Evolutionary conservation across 2,797 vertebrate species (phyloP).

Genomic region (Protonibea diacanthus): DNA sequence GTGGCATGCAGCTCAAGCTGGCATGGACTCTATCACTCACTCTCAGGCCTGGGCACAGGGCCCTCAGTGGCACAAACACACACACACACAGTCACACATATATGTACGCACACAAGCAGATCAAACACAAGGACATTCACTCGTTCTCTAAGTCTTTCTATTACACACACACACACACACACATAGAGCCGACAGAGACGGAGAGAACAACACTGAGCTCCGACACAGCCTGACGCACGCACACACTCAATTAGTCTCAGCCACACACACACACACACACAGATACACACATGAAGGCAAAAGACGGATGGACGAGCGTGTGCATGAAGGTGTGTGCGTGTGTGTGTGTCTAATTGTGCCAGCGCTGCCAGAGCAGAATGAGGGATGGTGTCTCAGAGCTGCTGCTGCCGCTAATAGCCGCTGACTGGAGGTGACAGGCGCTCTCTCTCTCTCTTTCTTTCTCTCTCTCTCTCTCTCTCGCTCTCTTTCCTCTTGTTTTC

Average conservation of each 20-base stretch:
- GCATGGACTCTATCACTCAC: conserved; percentile 82
- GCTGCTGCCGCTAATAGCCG: conserved; percentile 82
- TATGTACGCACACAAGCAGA: conserved; percentile 58
- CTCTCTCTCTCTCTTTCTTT: conserved; percentile 32
- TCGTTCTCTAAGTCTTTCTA: conserved; percentile 58
- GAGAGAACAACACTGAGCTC: conserved; percentile 69
- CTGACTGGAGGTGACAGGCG: conserved; percentile 83
- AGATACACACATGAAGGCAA: conserved; percentile 31
- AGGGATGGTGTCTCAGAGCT: conserved; percentile 83
- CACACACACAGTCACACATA: conserved; percentile 25
- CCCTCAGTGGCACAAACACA: conserved; percentile 66
- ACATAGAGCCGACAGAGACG: conserved; percentile 45
- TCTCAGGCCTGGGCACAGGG: conserved; percentile 81
- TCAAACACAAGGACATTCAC: conserved; percentile 76
- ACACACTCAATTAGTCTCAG: conserved; percentile 74
- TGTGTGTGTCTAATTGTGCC: conserved; percentile 84
- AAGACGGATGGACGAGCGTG: conserved; percentile 64
- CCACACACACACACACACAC: conserved; percentile 18
- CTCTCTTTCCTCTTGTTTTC: conserved; percentile 60
- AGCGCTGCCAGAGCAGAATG: conserved; percentile 83
- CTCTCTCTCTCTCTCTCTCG: conserved; percentile 26
- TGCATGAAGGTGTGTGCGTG: conserved; percentile 63
- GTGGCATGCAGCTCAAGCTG: conserved; percentile 78
- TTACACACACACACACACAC: conserved; percentile 47
- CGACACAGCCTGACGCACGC: conserved; percentile 65